These are phyloP conservation scores for Lasioglossum marginatum DNA, from an alignment of 2,888 invertebrate genomes.

Conservation along the genomic window DNA sequence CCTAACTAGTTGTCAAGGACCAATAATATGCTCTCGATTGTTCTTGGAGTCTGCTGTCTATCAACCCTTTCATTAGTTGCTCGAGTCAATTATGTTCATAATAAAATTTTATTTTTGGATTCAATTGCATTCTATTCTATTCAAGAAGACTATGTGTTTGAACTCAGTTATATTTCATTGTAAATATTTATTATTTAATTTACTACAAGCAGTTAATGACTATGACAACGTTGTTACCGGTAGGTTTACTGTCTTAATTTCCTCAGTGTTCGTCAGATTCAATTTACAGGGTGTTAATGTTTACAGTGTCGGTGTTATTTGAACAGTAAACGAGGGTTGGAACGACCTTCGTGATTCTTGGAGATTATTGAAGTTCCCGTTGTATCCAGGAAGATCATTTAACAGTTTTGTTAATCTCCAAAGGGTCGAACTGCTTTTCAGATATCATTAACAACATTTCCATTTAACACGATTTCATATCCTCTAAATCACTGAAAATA, in stretches of 20 bases:
- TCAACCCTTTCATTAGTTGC: not conserved
- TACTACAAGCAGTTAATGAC: not conserved
- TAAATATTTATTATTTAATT: not conserved
- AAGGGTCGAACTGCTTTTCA: not conserved
- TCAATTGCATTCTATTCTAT: not conserved
- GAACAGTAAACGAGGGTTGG: constrained; percentile 7
- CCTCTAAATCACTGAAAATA: not conserved
- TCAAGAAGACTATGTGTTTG: not conserved
- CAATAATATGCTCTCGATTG: not conserved
- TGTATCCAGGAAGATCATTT: not conserved
- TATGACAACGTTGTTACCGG: not conserved
- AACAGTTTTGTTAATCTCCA: not conserved
- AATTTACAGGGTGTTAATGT: not conserved
- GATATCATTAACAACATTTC: not conserved
- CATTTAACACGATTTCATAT: not conserved
- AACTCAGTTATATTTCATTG: not conserved
- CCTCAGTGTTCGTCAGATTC: not conserved
- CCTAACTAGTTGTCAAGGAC: not conserved
- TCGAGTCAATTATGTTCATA: not conserved
- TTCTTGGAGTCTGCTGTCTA: not conserved
- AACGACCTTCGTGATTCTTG: not conserved
- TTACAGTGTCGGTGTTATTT: not conserved
- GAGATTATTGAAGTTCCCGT: not conserved
- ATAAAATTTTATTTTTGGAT: not conserved
- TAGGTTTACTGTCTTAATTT: not conserved